Conservation (phyloP, 1,140 invertebrate genomes). For the Macrobrachium nipponense region DNA sequence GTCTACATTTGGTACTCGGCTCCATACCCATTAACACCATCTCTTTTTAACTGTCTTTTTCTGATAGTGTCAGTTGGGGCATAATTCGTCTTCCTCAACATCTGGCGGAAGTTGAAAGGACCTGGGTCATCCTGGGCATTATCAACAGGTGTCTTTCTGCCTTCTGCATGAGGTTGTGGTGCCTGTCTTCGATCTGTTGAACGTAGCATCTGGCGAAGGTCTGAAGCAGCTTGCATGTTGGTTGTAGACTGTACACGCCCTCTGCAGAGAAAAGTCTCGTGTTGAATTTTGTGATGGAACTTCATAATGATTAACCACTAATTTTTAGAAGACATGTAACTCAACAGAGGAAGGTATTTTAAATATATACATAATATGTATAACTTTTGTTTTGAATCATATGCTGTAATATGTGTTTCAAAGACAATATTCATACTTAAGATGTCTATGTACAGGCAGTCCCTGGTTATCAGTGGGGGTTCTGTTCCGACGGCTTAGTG, state of each 20-base stretch:
- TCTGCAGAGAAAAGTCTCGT: neutral
- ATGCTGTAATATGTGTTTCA: too few relatives aligned
- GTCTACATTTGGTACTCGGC: slow-evolving; percentile 46
- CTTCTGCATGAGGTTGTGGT: slow-evolving; percentile 1
- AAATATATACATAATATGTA: too few relatives aligned
- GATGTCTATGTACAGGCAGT: too few relatives aligned
- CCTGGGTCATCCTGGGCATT: slow-evolving; percentile 73
- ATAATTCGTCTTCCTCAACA: slow-evolving; percentile 76
- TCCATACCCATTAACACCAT: slow-evolving; percentile 46
- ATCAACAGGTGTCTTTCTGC: neutral
- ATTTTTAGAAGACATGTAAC: too few relatives aligned
- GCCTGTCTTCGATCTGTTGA: slow-evolving; percentile 13
- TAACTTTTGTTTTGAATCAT: too few relatives aligned
- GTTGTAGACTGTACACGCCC: slow-evolving; percentile 43
- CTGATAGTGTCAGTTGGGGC: slow-evolving; percentile 79
- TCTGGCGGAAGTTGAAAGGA: slow-evolving; percentile 79
- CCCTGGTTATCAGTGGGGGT: too few relatives aligned
- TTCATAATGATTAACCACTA: too few relatives aligned
- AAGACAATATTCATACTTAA: too few relatives aligned
- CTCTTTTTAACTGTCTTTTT: slow-evolving; percentile 69
- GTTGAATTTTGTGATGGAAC: too few relatives aligned
- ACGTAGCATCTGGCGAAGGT: slow-evolving; percentile 64
- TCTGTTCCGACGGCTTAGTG: too few relatives aligned
- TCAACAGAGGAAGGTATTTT: too few relatives aligned
- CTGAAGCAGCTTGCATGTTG: slow-evolving; percentile 64